Base-by-base conservation (phyloP, 2,113 vertebrate genomes). In the Speoplatyrhinus poulsoni region DNA sequence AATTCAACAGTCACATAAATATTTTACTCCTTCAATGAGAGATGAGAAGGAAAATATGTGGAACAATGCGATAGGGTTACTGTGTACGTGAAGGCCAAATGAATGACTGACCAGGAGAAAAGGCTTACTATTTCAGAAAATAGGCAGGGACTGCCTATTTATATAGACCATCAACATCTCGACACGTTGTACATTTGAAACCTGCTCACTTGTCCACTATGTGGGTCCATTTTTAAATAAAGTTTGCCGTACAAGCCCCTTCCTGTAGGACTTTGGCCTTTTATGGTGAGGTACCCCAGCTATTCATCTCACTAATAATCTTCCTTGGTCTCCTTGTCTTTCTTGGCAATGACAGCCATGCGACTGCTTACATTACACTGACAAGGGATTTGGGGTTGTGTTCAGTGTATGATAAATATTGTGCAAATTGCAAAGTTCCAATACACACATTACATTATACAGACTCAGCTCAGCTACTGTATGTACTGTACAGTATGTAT, bases 241-340 rank as follows among this genome's bases (percentile, higher is more conserved):
- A 41, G 70, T 63, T 67, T 65, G 84, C 86, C 32, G 70, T 78
- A 60, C 76, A 67, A 54, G 65, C 84, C 73, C 64, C 60, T 83
- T 41, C 36, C 36, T 41, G 36, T 41, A 72, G 54, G 67, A 80
- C 77, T 75, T 73, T 41, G 36, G 65, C 92, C 91, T 90, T 93
- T 90, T 93, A 92, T 90, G 92, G 92, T 83, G 81, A 82, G 72
- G 70, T 67, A 78, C 72, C 80, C 68, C 80, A 68, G 77, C 84
- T 85, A 72, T 85, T 85, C 79, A 70, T 56, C 59, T 62, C 77
- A 79, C 48, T 59, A 66, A 80, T 69, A 66, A 76, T 80, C 59
- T 56, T 52, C 74, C 74, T 81, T 12, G 59, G n/a, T 75, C 68
- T 65, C 63, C 46, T 46, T 71, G 80, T 83, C 57, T 61, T 48